Conservation (phyloP, 2,113 vertebrate genomes). For the Ctenodactylus gundi region DNA sequence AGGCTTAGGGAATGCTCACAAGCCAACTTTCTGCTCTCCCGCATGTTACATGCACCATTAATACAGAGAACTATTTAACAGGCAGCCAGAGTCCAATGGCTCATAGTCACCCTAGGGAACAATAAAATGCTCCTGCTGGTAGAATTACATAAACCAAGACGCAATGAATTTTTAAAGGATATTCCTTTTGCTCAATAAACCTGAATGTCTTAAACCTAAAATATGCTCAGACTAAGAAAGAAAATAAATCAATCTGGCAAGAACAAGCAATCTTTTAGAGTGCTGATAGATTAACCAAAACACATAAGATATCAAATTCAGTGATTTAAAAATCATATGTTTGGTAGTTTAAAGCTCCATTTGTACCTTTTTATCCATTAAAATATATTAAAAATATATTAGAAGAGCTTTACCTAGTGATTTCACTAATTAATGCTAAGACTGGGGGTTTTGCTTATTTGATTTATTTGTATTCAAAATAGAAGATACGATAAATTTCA, state of each 20-base stretch:
- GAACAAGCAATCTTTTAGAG: constrained; percentile 62
- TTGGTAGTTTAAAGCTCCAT: neutral
- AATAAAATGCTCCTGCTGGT: constrained; percentile 60
- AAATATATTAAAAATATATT: neutral
- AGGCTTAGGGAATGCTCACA: neutral
- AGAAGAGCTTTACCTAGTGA: neutral
- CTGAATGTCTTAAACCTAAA: constrained; percentile 47
- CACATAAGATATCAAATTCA: constrained; percentile 1
- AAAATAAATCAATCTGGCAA: constrained; percentile 65
- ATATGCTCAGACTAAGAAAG: constrained; percentile 46
- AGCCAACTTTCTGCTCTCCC: constrained; percentile 50
- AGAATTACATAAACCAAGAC: constrained; percentile 57
- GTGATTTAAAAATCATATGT: constrained; percentile 62
- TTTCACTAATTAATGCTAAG: neutral
- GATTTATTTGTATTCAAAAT: constrained; percentile 3
- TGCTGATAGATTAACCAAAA: constrained; percentile 47
- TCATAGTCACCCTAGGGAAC: constrained; percentile 42
- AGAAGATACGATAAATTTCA: neutral
- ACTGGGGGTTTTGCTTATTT: neutral
- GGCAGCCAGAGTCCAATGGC: constrained; percentile 29
- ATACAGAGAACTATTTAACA: constrained; percentile 60
- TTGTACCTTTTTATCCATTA: constrained; percentile 16
- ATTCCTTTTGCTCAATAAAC: constrained; percentile 56
- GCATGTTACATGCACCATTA: constrained; percentile 53
- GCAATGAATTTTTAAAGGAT: constrained; percentile 57